Conservation (phyloP, 2,797 vertebrate species). For the Bradypodion ventrale region DNA sequence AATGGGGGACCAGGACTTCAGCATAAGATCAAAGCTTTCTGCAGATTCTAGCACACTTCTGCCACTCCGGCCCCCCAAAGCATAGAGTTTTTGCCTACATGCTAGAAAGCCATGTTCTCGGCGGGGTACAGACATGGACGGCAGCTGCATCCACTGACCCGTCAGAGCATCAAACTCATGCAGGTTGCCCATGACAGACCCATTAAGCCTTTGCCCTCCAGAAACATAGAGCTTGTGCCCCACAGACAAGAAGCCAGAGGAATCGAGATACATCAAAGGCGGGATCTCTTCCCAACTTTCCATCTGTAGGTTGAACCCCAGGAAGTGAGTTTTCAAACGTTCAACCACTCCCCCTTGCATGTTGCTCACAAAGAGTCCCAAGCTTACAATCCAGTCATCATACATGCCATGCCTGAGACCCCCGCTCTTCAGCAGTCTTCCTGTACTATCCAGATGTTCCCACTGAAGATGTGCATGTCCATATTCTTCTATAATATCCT, state of each 20-base stretch:
- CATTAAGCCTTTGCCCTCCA: conserved; percentile 77
- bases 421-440: conserved; percentile 73
- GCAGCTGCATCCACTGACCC: conserved; percentile 80
- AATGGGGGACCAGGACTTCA: conserved; percentile 69
- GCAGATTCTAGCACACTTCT: conserved; percentile 79
- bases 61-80: conserved; percentile 82
- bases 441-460: conserved; percentile 77
- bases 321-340: conserved; percentile 40
- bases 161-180: conserved; percentile 84
- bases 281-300: conserved; percentile 84
- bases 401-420: conserved; percentile 86
- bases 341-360: conserved; percentile 79
- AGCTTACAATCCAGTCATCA: conserved; percentile 85
- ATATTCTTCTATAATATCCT: conserved; percentile 37
- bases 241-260: conserved; percentile 81
- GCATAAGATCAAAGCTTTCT: conserved; percentile 79
- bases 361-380: conserved; percentile 82
- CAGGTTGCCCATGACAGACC: conserved; percentile 79
- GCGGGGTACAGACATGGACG: conserved; percentile 78
- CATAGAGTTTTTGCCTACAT: conserved; percentile 76
- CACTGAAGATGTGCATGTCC: conserved; percentile 42
- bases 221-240: conserved; percentile 82
- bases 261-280: conserved; percentile 79
- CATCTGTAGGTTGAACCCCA: conserved; percentile 40
- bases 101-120: conserved; percentile 83